These are phyloP conservation scores for Lepeophtheirus salmonis DNA, from an alignment of 1,140 invertebrate genomes.

Conservation along the genomic window DNA sequence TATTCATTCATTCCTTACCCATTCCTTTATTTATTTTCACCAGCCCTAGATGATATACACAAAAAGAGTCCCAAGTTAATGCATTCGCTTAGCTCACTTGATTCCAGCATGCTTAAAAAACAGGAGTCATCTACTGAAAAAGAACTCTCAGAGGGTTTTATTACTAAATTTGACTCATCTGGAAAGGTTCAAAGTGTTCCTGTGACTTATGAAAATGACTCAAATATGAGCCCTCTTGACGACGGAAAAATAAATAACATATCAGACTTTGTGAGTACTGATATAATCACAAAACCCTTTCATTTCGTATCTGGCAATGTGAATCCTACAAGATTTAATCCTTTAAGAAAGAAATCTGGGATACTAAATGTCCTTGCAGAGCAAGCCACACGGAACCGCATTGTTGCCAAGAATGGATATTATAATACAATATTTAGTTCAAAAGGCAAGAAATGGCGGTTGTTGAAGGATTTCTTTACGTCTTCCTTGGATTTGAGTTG, in stretches of 20 bases:
- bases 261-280: neutral
- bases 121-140: no score
- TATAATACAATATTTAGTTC: conserved; percentile 3
- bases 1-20: no score
- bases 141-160: neutral
- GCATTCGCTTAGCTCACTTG: no score
- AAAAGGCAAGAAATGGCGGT: neutral
- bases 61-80: no score
- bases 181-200: conserved; percentile 2
- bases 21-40: no score
- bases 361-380: neutral
- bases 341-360: conserved; percentile 14
- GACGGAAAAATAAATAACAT: neutral
- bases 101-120: no score
- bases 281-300: conserved; percentile 4
- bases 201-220: neutral
- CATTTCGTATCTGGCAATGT: conserved; percentile 3
- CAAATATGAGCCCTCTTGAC: neutral
- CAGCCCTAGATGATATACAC: no score
- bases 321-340: conserved; percentile 1
- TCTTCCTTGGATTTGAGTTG: conserved; percentile 33
- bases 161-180: neutral
- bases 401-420: conserved; percentile 8
- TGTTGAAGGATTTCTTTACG: conserved; percentile 13
- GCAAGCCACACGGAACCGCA: conserved; percentile 7